These are phyloP conservation scores for Xenopus borealis DNA, from an alignment of 2,113 vertebrate species.

Conservation along the genomic window DNA sequence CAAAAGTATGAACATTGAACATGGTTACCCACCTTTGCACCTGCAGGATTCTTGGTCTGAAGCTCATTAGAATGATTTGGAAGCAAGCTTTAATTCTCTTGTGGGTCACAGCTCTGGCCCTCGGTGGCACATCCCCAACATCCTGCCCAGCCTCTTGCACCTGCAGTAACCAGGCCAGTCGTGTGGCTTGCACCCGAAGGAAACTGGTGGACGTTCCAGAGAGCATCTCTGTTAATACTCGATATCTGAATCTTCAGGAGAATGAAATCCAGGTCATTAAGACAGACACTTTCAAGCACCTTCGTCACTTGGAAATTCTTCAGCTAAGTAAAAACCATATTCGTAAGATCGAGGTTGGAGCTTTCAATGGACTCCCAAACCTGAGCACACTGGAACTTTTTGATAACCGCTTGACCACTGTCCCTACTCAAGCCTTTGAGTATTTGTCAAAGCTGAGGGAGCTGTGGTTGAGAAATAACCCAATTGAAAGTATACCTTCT, in stretches of 20 bases:
- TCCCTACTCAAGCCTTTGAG: conserved; percentile 94
- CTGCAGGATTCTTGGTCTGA: conserved; percentile 55
- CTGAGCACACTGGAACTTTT: conserved; percentile 96
- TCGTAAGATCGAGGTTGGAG: conserved; percentile 89
- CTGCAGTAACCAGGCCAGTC: conserved; percentile 93
- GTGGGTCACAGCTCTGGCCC: conserved; percentile 54
- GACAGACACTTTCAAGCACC: conserved; percentile 93
- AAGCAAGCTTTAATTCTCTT: conserved; percentile 56
- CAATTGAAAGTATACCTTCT: conserved; percentile 91
- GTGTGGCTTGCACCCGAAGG: conserved; percentile 87
- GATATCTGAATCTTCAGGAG: conserved; percentile 97
- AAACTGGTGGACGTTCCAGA: conserved; percentile 82
- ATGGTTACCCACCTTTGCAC: conserved; percentile 58
- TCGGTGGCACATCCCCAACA: conserved; percentile 58
- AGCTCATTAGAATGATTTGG: conserved; percentile 64
- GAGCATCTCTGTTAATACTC: conserved; percentile 91
- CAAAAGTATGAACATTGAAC: conserved; percentile 62
- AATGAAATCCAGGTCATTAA: conserved; percentile 94
- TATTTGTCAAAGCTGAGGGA: conserved; percentile 94
- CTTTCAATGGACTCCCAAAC: conserved; percentile 95
- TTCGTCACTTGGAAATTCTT: conserved; percentile 92
- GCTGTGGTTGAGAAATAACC: conserved; percentile 94
- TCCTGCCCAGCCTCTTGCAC: conserved; percentile 81
- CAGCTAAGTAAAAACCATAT: conserved; percentile 95
- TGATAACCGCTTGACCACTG: conserved; percentile 90